Percentiles rank a stretch among this genome's conserved stretches.
Conservation (phyloP, 2,797 vertebrate genomes). For the Fistularia commersonii region DNA sequence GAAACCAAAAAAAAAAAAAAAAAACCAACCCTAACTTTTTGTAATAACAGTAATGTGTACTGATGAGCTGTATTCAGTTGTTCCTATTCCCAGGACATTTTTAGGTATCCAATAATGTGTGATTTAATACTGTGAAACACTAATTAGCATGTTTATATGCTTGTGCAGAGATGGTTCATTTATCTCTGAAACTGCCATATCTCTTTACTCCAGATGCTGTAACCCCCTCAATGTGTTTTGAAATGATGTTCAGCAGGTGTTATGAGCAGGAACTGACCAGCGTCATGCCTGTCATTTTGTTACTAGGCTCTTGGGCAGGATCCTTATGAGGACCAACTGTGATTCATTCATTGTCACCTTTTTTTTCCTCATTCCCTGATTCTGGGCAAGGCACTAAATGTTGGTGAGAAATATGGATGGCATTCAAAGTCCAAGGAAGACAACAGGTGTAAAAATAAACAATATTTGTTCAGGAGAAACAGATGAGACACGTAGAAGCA, state of each 20-base stretch:
- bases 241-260: neutral
- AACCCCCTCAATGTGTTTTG: neutral
- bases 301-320: neutral
- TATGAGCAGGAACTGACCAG: too few species aligned
- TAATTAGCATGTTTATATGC: slow-evolving; percentile 15
- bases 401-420: slow-evolving; percentile 17
- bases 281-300: too few species aligned
- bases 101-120: too few species aligned
- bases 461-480: slow-evolving; percentile 6
- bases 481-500: slow-evolving; percentile 13
- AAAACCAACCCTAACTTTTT: too few species aligned
- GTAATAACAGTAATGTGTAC: too few species aligned
- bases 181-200: neutral
- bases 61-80: too few species aligned
- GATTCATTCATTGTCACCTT: neutral
- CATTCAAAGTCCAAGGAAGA: slow-evolving; percentile 23
- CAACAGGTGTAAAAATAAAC: slow-evolving; percentile 6
- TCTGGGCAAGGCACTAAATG: slow-evolving; percentile 51
- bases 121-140: slow-evolving; percentile 2
- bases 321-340: slow-evolving; percentile 9
- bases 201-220: too few species aligned
- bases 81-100: too few species aligned
- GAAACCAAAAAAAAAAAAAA: too few species aligned
- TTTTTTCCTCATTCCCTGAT: slow-evolving; percentile 14
- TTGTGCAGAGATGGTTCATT: slow-evolving; percentile 22